Evolutionary conservation across 2,888 invertebrate species (phyloP), one percentile per base, ranked within the genome.

Genomic region (Phengaris arion): DNA sequence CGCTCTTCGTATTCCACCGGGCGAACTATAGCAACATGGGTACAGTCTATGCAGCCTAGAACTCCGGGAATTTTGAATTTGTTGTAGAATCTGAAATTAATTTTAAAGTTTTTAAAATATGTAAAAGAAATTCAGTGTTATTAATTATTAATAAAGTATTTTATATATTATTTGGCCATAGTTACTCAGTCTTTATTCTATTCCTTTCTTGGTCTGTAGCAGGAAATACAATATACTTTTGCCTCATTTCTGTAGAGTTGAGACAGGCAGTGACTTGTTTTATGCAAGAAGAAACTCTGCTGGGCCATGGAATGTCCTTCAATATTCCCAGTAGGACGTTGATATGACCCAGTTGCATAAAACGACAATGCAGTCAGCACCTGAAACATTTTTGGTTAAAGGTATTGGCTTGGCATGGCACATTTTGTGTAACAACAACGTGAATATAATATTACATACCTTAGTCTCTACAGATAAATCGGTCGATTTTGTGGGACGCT

Each of bases 381-480:
- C 52, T 52, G 12, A 52, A 52, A 52, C 52, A 52, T 12, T 12
- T 52, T 52, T 52, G 9, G 52, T 52, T 52, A 52, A 52, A 52
- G 52, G 52, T 52, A 52, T 52, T 52, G 12, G 12, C 52, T 12
- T 52, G 52, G 52, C 12, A 52, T 52, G 12, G 52, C 55, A 55
- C 55, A n/a, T 55, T 13, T 13, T 55, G 13, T n/a, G 55, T 55
- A 55, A 12, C 1, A n/a, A 55, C 13, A 55, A 55, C 54, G 54
- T 54, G 55, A 55, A 55, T 55, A 55, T 13, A 13, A 6, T n/a
- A 55, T 55, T n/a, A 59, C 57, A 15, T 15, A 59, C 57, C 22
- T 59, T 59, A 15, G 57, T 59, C 22, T 59, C 57, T 9, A 59
- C 57, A 59, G 57, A 59, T 15, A 59, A 59, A 59, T 59, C 57